Base-by-base conservation (phyloP, 2,888 invertebrate genomes). In the Branchellion lobata region DNA sequence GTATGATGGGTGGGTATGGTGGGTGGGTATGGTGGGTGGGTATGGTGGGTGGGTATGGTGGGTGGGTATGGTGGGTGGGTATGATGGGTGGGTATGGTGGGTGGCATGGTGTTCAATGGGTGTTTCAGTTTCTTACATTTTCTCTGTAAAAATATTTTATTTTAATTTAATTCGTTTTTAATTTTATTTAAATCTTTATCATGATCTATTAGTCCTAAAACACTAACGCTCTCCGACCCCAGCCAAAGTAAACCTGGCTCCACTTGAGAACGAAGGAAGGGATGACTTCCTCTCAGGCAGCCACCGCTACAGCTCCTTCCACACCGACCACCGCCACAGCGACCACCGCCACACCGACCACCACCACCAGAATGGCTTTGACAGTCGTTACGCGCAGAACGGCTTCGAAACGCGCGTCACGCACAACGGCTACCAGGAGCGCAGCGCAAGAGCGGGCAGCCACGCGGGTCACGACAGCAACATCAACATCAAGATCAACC, bases 401-500 rank as follows among this genome's bases (percentile, higher is more conserved):
- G 33, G 69, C 71, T 68, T 71, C 71, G 36, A 71, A 40, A 14
- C 8, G 8, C 71, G 34, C 71, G 3, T 71, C 31, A 3, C 71
- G 3, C 14, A 21, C 33, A 34, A 29, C 31, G 71, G 34, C 71
- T 33, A 33, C 31, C 5, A 2, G 3, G 33, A 71, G 27, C 71
- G 71, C 71, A 31, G 31, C 71, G 18, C 5, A 21, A 24, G 31
- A 5, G 71, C 33, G 5, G 71, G 71, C 11, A 57, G 69, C 34
- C 47, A 40, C 34, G 71, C 51, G 47, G 29, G 24, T 34, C 34
- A 40, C 31, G 75, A 75, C 24, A 65, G 61, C 57, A 77, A 77
- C 77, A 65, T 65, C 77, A 65, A 36, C 77, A 77, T 65, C 65
- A 77, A 69, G 14, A n/a, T 69, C 33, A 69, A 69, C 69, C 27